Evolutionary conservation across 2,797 vertebrate genomes (phyloP), one percentile per base, ranked within the genome.

Genomic region (Coendou prehensilis): DNA sequence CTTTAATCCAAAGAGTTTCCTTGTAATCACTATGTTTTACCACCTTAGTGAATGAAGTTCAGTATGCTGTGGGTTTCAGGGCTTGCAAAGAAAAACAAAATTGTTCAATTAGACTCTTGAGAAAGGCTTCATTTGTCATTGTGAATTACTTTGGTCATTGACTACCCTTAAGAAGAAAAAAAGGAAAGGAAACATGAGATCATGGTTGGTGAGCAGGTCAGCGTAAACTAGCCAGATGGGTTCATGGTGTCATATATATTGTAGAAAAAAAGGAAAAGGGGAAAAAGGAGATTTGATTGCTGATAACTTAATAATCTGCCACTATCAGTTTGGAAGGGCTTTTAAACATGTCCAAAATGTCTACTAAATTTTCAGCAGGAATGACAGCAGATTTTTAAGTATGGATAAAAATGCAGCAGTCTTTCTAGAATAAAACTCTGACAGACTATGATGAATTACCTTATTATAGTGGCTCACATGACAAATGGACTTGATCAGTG

Each of bases 361-460:
- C 99, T 98, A 98, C 96, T 98, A 98, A 98, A 98, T 98, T 98
- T 99, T 98, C 95, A 98, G 94, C 94, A 89, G 93, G 96, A 98
- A 81, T 98, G 98, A 98, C 98, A 98, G 97, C 88, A 98, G 97
- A 98, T 97, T 98, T 98, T 98, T 98, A 98, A 98, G 97, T 98
- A 98, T 98, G 98, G 98, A 98, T 98, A 98, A 98, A 98, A 98
- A 98, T 98, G 98, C 97, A 97, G 94, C 93, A 97, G 98, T 97
- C 97, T 98, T 98, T 97, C 97, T 98, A 97, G 97, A 98, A 98
- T 98, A 98, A 98, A 98, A 97, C 86, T 94, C 96, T 99, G 98
- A 98, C 98, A 99, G 98, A 98, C 98, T 98, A 97, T 99, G 99
- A 99, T 99, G 98, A 99, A 99, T 99, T 98, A 98, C 98, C 98